Evolutionary conservation across 2,113 vertebrate genomes (phyloP), one percentile per base, ranked within the genome.

Genomic region (Clarias macrocephalus): DNA sequence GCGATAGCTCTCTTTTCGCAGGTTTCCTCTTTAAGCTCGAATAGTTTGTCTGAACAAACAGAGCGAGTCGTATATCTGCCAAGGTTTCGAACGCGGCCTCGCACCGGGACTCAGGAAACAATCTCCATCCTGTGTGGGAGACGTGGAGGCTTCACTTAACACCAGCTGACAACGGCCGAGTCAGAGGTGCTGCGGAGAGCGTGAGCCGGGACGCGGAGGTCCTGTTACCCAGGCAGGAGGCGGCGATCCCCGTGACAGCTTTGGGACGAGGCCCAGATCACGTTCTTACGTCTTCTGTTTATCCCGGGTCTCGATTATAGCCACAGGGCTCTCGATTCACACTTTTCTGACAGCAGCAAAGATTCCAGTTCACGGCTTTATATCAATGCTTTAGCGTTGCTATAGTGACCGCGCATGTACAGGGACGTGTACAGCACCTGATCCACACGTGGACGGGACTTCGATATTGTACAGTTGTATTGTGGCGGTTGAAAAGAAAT

Each of bases 11-110:
- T 81, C 87, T 91, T 89, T 90, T 75, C 66, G 92, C 91, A 89
- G 88, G 89, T 86, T 95, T 94, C 93, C 93, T 92, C 88, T 70
- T 89, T 88, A 89, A 91, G 88, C 86, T 88, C 89, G 82, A 86
- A 92, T 52, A 89, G 87, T 82, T 84, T 91, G 83, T 87, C 92
- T 93, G 94, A 93, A 94, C 93, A 95, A 95, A 94, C 93, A 92
- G 72, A 89, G 28, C 88, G 87, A 91, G 86, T 89, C 88, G 82
- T 93, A 91, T 88, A 91, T 94, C 93, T 91, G 92, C 93, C 92
- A 92, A 89, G 70, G 84, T 89, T 88, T 89, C 84, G 85, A 84
- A 82, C 85, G 85, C 83, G 90, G 88, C 89, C 62, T 30, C 93
- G 92, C 86, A 75, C 85, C 84, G 85, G 88, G 89, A 84, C 88